A percentile compares a stretch with the other conserved stretches of the same genome.
phyloP scores from a whole-genome alignment of 2,113 vertebrate genomes.

The Sylvilagus bachmani region DNA sequence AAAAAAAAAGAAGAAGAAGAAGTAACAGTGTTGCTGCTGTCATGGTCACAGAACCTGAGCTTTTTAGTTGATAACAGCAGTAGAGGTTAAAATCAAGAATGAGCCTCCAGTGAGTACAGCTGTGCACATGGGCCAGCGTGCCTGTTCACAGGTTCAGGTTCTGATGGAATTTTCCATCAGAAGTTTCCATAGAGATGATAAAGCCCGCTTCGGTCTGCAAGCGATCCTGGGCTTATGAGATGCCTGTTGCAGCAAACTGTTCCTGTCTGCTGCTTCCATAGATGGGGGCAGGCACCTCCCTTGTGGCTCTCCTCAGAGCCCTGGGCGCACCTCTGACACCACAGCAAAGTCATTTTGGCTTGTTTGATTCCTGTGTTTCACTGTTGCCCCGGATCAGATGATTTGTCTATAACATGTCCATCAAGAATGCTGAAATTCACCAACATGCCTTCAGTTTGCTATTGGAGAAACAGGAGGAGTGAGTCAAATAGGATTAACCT shows the following conservation, averaged over 20 bases:
- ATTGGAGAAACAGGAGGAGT: slow-evolving; percentile 61
- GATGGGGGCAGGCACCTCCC: background rate
- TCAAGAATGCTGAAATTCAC: slow-evolving; percentile 36
- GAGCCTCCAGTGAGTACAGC: background rate
- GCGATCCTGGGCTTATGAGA: background rate
- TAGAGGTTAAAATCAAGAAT: background rate
- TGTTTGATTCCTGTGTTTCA: background rate
- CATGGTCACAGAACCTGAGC: background rate
- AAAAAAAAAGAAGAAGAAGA: too few species aligned
- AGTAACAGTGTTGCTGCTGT: background rate
- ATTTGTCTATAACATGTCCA: background rate
- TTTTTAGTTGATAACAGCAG: background rate
- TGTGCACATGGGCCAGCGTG: background rate
- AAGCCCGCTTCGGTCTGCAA: background rate
- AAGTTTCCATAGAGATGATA: background rate
- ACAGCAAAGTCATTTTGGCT: background rate
- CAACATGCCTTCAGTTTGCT: slow-evolving; percentile 16
- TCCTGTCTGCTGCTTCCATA: background rate
- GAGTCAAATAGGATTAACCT: slow-evolving; percentile 71
- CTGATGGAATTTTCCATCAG: slow-evolving; percentile 60
- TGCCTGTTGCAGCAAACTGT: background rate
- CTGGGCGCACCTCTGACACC: background rate
- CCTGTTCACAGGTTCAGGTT: background rate
- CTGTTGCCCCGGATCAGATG: slow-evolving; percentile 9
- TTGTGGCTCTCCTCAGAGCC: background rate